Evolutionary conservation across 2,888 invertebrate species (phyloP).

Genomic region (Ernsta delagoae): DNA sequence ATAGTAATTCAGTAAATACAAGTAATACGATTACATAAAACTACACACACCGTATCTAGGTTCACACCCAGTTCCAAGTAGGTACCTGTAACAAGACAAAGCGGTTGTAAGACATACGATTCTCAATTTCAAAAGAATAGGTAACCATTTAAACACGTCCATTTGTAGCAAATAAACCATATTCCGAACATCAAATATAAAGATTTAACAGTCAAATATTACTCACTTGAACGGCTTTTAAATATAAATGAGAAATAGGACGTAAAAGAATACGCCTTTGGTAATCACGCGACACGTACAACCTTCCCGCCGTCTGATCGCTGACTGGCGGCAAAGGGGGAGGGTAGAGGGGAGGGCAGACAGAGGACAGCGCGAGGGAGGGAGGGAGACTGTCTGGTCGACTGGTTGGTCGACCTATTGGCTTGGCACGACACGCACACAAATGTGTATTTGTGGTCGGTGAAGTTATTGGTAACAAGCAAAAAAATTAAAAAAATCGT

Average conservation of each 20-base stretch:
- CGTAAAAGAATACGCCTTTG: constrained; percentile 65
- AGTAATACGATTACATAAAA: constrained; percentile 78
- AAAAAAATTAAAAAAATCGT: too few species aligned
- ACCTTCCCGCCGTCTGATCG: constrained; percentile 58
- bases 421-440: constrained; percentile 72
- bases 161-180: constrained; percentile 24
- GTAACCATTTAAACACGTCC: background rate
- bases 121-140: constrained; percentile 34
- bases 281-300: constrained; percentile 52
- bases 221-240: constrained; percentile 65
- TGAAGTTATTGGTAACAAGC: constrained; percentile 43
- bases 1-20: constrained; percentile 48
- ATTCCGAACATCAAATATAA: constrained; percentile 43
- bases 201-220: constrained; percentile 49
- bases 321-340: constrained; percentile 70
- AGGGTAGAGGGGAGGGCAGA: constrained; percentile 64
- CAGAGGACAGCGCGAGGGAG: constrained; percentile 74
- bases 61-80: constrained; percentile 80
- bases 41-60: constrained; percentile 80
- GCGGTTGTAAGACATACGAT: constrained; percentile 68
- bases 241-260: constrained; percentile 72
- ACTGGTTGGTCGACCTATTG: constrained; percentile 84
- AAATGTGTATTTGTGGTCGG: constrained; percentile 52
- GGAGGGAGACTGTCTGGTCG: constrained; percentile 79
- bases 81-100: constrained; percentile 83